Evolutionary conservation across 53 echinoderm and acorn worm species (phyloP), one percentile per base, ranked within the genome.

Genomic region (Paracentrotus lividus): DNA sequence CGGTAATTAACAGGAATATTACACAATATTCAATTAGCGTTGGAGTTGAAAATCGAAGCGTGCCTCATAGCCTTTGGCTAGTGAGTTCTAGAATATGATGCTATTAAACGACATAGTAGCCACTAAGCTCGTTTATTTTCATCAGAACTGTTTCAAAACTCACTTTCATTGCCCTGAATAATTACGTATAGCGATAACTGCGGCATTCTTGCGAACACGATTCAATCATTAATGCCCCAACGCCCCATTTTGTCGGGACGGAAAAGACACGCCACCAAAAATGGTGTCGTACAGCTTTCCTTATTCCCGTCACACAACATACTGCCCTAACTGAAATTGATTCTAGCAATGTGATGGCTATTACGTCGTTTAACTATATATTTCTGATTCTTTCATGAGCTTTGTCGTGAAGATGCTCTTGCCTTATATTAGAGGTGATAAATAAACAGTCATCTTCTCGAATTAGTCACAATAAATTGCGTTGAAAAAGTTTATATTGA

Each of bases 151-250:
- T 86, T 55, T 86, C 86, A 86, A 86, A 86, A 13, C 51, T 34
- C 31, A 56, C 33, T 23, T 47, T 81, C 47, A 45, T 9, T 81
- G n/a, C 81, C 14, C 44, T 58, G 89, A 89, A 44, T 89, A 89
- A 44, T 89, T 61, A 58, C 65, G 54, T 43, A 2, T 14, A 65
- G 59, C 42, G 59, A 89, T 58, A 44, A 43, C 42, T 40, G 89
- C 57, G 89, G 89, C 89, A 89, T 89, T 89, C 89, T 89, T 20
- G 89, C 89, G 60, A 43, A 64, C 89, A 89, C 89, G 89, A 59
- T 89, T 61, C 20, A 65, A 89, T 89, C 89, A 89, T 89, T 89
- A 89, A 89, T 44, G 89, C 59, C 56, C 42, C 64, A 89, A 89
- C 89, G 65, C 89, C 89, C 31, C 89, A 21, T 32, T 87, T 86